Percentiles rank a stretch among this genome's conserved stretches.
Evolutionary conservation across 2,888 invertebrate genomes (phyloP).

Genomic region (Ethmia dodecea): DNA sequence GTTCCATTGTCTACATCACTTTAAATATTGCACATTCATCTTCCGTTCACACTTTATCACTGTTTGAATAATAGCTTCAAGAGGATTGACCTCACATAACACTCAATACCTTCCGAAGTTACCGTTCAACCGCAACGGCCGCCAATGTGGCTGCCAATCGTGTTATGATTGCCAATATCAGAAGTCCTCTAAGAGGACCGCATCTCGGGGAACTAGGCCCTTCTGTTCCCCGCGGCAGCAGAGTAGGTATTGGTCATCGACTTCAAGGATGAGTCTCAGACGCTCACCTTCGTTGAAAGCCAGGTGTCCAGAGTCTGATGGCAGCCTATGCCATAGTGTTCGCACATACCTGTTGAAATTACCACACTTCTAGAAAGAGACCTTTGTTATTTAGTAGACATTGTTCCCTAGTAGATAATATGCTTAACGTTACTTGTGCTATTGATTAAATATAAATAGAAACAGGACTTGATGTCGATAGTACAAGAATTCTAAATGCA

Average conservation of each 20-base stretch:
- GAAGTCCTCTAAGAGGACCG: constrained; percentile 77
- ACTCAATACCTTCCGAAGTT: constrained; percentile 25
- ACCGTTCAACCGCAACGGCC: constrained; percentile 47
- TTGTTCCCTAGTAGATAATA: too few species aligned
- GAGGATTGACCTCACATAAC: neutral
- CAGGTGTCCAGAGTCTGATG: constrained; percentile 87
- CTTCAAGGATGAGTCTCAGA: constrained; percentile 84
- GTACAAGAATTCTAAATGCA: neutral
- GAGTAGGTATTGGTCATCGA: constrained; percentile 85
- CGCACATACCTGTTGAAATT: constrained; percentile 79
- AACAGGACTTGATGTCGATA: neutral
- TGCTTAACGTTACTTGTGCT: too few species aligned
- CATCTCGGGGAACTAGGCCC: constrained; percentile 85
- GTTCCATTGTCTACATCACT: constrained; percentile 1
- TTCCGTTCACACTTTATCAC: neutral
- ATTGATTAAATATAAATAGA: neutral
- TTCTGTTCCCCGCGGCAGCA: constrained; percentile 87
- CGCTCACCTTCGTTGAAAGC: constrained; percentile 87
- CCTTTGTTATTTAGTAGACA: too few species aligned
- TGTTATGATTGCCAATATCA: constrained; percentile 69
- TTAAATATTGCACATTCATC: constrained; percentile 5
- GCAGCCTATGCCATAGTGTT: constrained; percentile 84
- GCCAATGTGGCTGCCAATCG: constrained; percentile 65
- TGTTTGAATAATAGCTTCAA: neutral
- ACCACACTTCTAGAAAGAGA: too few species aligned